phyloP scores from a whole-genome alignment of 2,888 invertebrate genomes.

The Aspidiotus destructor region DNA sequence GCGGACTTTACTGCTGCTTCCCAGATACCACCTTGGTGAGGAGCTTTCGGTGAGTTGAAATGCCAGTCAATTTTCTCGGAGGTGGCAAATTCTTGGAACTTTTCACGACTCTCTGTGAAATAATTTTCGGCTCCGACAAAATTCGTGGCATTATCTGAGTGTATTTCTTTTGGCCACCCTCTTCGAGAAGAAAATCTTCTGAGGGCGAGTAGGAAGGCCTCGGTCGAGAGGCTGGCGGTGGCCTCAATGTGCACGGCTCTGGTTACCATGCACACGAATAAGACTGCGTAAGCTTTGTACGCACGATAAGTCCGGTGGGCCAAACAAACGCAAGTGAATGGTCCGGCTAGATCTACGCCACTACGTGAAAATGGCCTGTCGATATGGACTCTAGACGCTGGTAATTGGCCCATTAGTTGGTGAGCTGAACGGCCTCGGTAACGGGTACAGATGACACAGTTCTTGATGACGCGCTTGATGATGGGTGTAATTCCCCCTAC shows the following conservation, averaged over 20 bases:
- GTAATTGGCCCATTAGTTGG: not conserved
- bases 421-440: not conserved
- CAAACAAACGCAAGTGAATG: not conserved
- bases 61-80: slow-evolving; percentile 31
- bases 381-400: not conserved
- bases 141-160: slow-evolving; percentile 19
- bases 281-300: not conserved
- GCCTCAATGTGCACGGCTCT: slow-evolving; percentile 17
- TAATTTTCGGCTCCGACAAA: slow-evolving; percentile 17
- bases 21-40: slow-evolving; percentile 28
- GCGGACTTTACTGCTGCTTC: slow-evolving; percentile 7
- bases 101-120: not conserved
- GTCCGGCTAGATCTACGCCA: slow-evolving; percentile 7
- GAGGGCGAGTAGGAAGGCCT: not conserved
- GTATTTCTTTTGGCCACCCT: not conserved
- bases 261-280: slow-evolving; percentile 17
- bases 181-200: slow-evolving; percentile 7
- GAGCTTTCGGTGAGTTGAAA: slow-evolving; percentile 36
- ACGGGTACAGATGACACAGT: not conserved
- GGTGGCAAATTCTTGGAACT: not conserved
- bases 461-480: not conserved
- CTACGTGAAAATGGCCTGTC: not conserved
- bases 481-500: not conserved
- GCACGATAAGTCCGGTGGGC: not conserved
- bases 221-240: not conserved